These are phyloP conservation scores for Orussus abietinus DNA, from an alignment of 1,140 invertebrate species.

Conservation along the genomic window DNA sequence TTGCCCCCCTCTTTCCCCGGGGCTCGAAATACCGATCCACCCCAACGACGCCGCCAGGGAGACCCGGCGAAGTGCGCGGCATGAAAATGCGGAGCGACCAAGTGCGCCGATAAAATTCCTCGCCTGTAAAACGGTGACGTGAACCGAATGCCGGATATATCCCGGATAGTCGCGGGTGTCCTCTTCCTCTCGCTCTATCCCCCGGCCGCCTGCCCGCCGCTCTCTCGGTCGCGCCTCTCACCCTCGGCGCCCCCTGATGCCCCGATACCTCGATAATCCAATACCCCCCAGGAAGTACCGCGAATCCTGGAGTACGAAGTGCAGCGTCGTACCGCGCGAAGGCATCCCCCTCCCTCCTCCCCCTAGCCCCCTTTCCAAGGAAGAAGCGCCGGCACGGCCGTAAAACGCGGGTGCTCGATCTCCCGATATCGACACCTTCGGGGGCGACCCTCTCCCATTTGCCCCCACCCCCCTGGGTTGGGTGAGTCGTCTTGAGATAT, in stretches of 20 bases:
- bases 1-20: too few species aligned
- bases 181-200: slow-evolving; percentile 7
- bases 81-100: slow-evolving; percentile 47
- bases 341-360: too few species aligned
- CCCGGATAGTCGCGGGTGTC: too few species aligned
- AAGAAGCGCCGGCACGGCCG: too few species aligned
- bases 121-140: slow-evolving; percentile 48
- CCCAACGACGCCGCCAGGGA: background rate
- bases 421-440: too few species aligned
- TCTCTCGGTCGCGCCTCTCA: slow-evolving; percentile 4
- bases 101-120: slow-evolving; percentile 50
- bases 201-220: slow-evolving; percentile 1
- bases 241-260: slow-evolving; percentile 7
- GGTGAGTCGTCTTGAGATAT: too few species aligned
- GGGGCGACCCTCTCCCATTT: too few species aligned
- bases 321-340: too few species aligned
- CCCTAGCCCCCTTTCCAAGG: too few species aligned
- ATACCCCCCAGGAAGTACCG: slow-evolving; percentile 34
- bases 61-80: slow-evolving; percentile 26
- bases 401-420: too few species aligned
- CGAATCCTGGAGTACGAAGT: slow-evolving; percentile 32
- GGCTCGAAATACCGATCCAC: too few species aligned
- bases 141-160: slow-evolving; percentile 50
- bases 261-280: slow-evolving; percentile 44
- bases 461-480: too few species aligned